Evolutionary conservation across 2,888 invertebrate genomes (phyloP).

Genomic region (Agriopis leucophaearia): DNA sequence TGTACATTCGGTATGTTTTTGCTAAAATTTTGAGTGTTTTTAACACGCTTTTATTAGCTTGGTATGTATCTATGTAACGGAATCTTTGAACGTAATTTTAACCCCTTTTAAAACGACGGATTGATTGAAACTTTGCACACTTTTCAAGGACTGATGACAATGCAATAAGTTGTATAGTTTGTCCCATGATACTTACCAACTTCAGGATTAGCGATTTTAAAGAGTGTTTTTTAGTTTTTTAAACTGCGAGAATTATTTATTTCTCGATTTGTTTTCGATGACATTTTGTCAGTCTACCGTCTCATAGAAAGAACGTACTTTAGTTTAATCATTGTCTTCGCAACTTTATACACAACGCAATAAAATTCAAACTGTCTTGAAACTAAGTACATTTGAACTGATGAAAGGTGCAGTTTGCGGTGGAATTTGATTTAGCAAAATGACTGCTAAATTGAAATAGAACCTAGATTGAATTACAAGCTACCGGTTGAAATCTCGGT

Average conservation of each 20-base stretch:
- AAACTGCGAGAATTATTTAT: too few relatives aligned
- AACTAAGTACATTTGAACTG: not conserved
- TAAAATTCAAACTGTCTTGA: constrained; percentile 5
- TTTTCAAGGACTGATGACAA: too few relatives aligned
- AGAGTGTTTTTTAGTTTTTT: too few relatives aligned
- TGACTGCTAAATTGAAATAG: constrained; percentile 42
- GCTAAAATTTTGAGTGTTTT: not conserved
- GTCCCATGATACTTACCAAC: too few relatives aligned
- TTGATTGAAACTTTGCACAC: too few relatives aligned
- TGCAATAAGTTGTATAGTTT: too few relatives aligned
- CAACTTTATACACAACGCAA: not conserved
- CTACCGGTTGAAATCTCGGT: constrained; percentile 42
- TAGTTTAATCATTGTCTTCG: not conserved
- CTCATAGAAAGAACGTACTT: too few relatives aligned
- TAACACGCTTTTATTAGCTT: too few relatives aligned
- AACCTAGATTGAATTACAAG: constrained; percentile 51
- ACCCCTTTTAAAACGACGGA: too few relatives aligned
- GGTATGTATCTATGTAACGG: too few relatives aligned
- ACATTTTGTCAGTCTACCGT: not conserved
- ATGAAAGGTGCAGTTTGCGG: constrained; percentile 28
- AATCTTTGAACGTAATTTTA: too few relatives aligned
- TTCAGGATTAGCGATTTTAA: too few relatives aligned
- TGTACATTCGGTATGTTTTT: not conserved
- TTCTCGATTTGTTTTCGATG: constrained; percentile 12
- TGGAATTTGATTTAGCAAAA: constrained; percentile 39